Evolutionary conservation across 2,113 vertebrate species (phyloP), one percentile per base, ranked within the genome.

Genomic region (Danionella cerebrum): DNA sequence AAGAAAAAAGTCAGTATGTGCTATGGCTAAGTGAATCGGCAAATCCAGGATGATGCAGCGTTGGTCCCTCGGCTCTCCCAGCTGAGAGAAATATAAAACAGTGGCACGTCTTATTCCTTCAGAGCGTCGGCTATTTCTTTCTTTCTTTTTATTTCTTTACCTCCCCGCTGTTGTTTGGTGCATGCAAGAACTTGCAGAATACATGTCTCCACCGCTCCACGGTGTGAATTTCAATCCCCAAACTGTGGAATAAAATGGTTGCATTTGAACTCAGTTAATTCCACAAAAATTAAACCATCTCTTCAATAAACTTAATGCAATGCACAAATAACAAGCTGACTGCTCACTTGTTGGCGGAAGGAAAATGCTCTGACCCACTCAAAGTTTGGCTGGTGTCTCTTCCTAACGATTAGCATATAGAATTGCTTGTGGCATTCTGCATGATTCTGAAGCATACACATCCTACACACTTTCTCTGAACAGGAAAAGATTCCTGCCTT

Each of bases 271-370:
- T 35, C 42, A 62, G 36, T 80, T 80, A 80, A 79, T 82, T 72
- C 81, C 71, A 70, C 18, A 58, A 48, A 64, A 19, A 76, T 79
- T 62, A 71, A n/a, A n/a, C n/a, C 52, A 80, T 79, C 80, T 67
- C 0, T 81, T 80, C 51, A 81, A 73, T 76, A 82, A 78, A 80
- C 71, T 70, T 76, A 79, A 82, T 80, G 35, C 38, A 62, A 70
- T 78, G 76, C 68, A 78, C 74, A 59, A 54, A 39, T 48, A 71
- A 78, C 71, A 71, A 54, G 39, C 74, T 8, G 39, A 71, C 53
- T 66, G 51, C 63, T 79, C 52, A 57, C 72, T 79, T 73, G 75
- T 70, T 58, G 55, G 65, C 42, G 53, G 73, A 72, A 55, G 59
- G 71, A 73, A 39, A 68, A 68, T 55, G 75, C 50, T 72, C 69